Conservation (phyloP, 2,888 invertebrate species). For the Pyrgus malvae region DNA sequence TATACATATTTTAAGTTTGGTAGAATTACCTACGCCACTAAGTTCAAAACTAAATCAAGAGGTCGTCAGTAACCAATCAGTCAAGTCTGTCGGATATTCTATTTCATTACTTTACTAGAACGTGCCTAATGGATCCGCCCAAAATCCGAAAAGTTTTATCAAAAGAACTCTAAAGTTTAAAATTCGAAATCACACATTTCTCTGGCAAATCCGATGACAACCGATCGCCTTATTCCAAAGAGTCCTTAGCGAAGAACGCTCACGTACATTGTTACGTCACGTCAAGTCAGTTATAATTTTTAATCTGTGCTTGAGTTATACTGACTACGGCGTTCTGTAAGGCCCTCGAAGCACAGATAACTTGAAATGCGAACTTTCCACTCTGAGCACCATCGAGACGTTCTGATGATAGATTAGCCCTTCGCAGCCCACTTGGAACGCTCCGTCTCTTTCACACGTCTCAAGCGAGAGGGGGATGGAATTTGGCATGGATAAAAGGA, state of each 20-base stretch:
- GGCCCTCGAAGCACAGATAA: constrained; percentile 17
- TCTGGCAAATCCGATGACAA: neutral
- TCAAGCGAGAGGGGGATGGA: constrained; percentile 3
- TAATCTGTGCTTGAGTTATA: constrained; percentile 25
- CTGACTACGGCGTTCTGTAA: constrained; percentile 24
- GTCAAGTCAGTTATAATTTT: constrained; percentile 25
- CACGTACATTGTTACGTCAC: constrained; percentile 20
- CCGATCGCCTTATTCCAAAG: constrained; percentile 12
- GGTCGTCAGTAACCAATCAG: too few species aligned
- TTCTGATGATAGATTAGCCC: constrained; percentile 28
- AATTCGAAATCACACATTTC: neutral
- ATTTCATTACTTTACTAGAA: too few species aligned
- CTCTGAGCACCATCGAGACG: constrained; percentile 22
- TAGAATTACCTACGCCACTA: too few species aligned
- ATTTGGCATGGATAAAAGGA: constrained; percentile 27
- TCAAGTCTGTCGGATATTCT: too few species aligned
- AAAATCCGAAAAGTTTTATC: too few species aligned
- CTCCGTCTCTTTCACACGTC: constrained; percentile 19
- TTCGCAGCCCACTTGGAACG: constrained; percentile 22
- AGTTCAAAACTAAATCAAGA: too few species aligned
- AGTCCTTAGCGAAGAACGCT: constrained; percentile 6
- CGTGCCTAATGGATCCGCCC: too few species aligned
- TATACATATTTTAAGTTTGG: too few species aligned
- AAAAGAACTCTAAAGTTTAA: too few species aligned
- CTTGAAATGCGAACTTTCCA: constrained; percentile 24